phyloP scores from a whole-genome alignment of 2,797 vertebrate genomes.

The Myotis vivesi region DNA sequence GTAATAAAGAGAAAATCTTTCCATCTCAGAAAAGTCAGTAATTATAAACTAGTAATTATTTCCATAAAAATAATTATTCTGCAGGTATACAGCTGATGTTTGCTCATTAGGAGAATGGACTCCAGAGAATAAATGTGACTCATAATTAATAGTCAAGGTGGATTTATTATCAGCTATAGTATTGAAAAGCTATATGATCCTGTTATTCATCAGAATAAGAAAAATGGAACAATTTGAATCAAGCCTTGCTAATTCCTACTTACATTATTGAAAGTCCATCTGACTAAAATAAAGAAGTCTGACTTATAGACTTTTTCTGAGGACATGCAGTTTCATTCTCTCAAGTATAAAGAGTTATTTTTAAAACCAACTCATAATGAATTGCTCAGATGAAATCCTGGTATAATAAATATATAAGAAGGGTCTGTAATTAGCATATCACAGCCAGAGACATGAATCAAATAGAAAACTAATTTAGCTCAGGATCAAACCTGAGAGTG shows the following conservation, averaged over 20 bases:
- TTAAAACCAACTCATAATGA: constrained; percentile 42
- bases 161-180: constrained; percentile 67
- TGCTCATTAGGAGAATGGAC: constrained; percentile 75
- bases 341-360: constrained; percentile 47
- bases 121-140: constrained; percentile 61
- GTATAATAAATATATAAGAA: constrained; percentile 54
- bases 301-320: constrained; percentile 57
- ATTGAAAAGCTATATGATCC: constrained; percentile 64
- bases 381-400: constrained; percentile 48
- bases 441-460: constrained; percentile 61
- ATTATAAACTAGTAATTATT: constrained; percentile 71
- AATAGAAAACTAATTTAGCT: constrained; percentile 56
- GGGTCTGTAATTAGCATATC: constrained; percentile 58
- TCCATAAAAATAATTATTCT: constrained; percentile 68
- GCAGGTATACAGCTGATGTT: constrained; percentile 64
- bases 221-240: constrained; percentile 73
- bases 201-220: constrained; percentile 53
- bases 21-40: constrained; percentile 46
- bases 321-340: constrained; percentile 51
- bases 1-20: constrained; percentile 15
- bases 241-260: constrained; percentile 50
- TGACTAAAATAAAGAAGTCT: constrained; percentile 32
- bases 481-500: constrained; percentile 18
- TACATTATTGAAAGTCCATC: constrained; percentile 35
- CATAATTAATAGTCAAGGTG: constrained; percentile 70